phyloP scores from a whole-genome alignment of 2,888 invertebrate species.

The Thera obeliscata region DNA sequence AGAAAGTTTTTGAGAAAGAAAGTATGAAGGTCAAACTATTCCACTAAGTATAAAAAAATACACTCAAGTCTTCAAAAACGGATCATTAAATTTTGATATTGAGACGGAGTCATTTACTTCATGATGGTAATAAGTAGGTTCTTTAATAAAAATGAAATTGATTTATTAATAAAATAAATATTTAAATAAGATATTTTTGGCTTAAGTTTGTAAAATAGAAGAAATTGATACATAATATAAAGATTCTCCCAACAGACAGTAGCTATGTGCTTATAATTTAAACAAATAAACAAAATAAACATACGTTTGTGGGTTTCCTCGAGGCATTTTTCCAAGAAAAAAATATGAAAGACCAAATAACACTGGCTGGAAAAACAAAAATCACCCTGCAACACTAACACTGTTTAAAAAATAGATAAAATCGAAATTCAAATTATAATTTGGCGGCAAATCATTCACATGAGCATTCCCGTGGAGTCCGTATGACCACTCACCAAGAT shows the following conservation, averaged over 20 bases:
- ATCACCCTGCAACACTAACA: slow-evolving; percentile 57
- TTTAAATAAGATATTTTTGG: too few species aligned
- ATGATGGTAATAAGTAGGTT: too few species aligned
- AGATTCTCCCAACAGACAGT: neutral
- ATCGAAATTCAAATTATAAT: slow-evolving; percentile 58
- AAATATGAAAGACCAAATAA: slow-evolving; percentile 52
- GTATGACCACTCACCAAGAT: slow-evolving; percentile 80
- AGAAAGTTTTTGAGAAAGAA: slow-evolving; percentile 14
- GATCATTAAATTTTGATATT: too few species aligned
- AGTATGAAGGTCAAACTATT: slow-evolving; percentile 10
- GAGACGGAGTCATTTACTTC: too few species aligned
- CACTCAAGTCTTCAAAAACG: too few species aligned
- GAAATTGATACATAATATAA: neutral
- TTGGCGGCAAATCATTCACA: slow-evolving; percentile 78
- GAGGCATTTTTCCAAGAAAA: slow-evolving; percentile 62
- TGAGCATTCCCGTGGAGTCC: slow-evolving; percentile 78
- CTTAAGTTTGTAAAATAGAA: neutral
- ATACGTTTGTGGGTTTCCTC: slow-evolving; percentile 72
- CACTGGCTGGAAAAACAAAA: slow-evolving; percentile 51
- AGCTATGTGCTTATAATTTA: slow-evolving; percentile 3
- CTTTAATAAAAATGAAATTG: too few species aligned
- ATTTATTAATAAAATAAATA: too few species aligned
- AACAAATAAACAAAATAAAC: slow-evolving; percentile 50
- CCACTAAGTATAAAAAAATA: neutral
- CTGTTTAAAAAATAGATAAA: slow-evolving; percentile 46